Evolutionary conservation across 2,888 invertebrate genomes (phyloP), one percentile per base, ranked within the genome.

Genomic region (Trypoxylon attenuatum): DNA sequence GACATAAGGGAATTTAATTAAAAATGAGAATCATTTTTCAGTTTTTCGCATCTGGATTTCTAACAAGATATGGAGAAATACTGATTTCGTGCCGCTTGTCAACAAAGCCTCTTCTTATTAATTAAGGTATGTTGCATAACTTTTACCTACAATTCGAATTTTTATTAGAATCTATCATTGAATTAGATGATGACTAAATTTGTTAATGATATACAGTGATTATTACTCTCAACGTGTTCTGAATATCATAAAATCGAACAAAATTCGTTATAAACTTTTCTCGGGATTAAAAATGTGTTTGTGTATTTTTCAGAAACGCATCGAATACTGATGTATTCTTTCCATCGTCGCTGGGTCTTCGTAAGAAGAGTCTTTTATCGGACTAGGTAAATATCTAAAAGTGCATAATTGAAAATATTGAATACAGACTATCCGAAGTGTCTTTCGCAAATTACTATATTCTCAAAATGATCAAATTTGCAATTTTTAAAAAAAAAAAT

Each of bases 121-220:
- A n/a, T n/a, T n/a, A n/a, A n/a, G n/a, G n/a, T n/a, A n/a, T n/a
- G n/a, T n/a, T n/a, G n/a, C n/a, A n/a, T n/a, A n/a, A n/a, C n/a
- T n/a, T n/a, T n/a, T n/a, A n/a, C n/a, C n/a, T n/a, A n/a, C n/a
- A n/a, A n/a, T n/a, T n/a, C n/a, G n/a, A n/a, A n/a, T n/a, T n/a
- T n/a, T n/a, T n/a, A n/a, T n/a, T n/a, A n/a, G n/a, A n/a, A n/a
- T n/a, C n/a, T n/a, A n/a, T n/a, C n/a, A n/a, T n/a, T n/a, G n/a
- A n/a, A n/a, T n/a, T n/a, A n/a, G 53, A 71, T 56, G 54, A 67
- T 8, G 62, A 49, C 5, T 23, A 16, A 33, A 57, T 3, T 47
- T 62, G 23, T 53, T 42, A 33, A 53, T 73, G n/a, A n/a, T n/a
- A n/a, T n/a, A n/a, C n/a, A n/a, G n/a, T n/a, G 55, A 69, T 15